phyloP scores from a whole-genome alignment of 2,888 invertebrate genomes.

The Microdon myrmicae region DNA sequence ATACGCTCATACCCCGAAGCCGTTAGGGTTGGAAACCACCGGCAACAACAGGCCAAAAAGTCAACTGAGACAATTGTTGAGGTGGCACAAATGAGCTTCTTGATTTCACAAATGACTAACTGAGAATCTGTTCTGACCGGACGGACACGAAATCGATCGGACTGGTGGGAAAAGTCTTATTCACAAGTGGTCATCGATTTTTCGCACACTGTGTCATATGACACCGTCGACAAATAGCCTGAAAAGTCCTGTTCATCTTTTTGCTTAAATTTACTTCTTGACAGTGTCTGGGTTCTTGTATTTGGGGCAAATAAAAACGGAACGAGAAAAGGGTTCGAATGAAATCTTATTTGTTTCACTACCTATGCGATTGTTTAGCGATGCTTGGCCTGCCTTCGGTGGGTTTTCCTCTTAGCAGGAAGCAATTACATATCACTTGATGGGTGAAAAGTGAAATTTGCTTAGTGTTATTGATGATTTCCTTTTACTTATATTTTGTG shows the following conservation, averaged over 20 bases:
- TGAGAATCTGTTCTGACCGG: constrained; percentile 38
- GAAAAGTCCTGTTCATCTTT: constrained; percentile 40
- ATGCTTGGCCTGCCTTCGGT: no score
- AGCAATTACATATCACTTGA: no score
- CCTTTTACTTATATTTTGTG: no score
- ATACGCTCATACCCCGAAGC: constrained; percentile 41
- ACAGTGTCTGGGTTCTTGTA: no score
- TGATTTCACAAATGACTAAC: constrained; percentile 48
- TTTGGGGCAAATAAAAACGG: no score
- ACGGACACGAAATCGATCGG: constrained; percentile 47
- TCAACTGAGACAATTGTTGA: constrained; percentile 46
- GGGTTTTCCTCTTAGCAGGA: no score
- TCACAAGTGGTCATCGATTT: constrained; percentile 48
- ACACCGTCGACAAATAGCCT: constrained; percentile 37
- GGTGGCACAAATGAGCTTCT: constrained; percentile 50
- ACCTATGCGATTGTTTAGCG: no score
- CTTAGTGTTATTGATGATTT: no score
- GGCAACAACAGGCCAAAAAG: constrained; percentile 44
- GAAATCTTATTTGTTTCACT: no score
- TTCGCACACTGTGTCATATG: constrained; percentile 45
- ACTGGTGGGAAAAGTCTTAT: constrained; percentile 37
- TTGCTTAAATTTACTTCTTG: no score
- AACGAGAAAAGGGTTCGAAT: no score
- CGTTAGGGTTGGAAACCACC: constrained; percentile 38
- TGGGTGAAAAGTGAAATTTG: no score